These are phyloP conservation scores for Drosophila eugracilis DNA, from an alignment of 1,140 invertebrate species.

Conservation along the genomic window DNA sequence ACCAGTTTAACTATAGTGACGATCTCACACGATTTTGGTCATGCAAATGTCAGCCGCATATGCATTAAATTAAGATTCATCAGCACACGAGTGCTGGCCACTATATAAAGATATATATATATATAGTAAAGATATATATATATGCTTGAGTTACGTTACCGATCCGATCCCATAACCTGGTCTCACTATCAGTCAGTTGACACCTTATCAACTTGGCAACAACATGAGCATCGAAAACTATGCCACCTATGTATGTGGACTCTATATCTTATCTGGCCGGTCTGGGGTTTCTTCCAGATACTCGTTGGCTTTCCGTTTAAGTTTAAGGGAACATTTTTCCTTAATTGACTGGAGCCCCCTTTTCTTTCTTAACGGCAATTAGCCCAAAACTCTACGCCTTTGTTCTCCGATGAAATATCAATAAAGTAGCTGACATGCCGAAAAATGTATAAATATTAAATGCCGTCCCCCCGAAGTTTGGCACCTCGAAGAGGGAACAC, in stretches of 20 bases:
- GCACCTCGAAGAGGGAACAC: constrained; percentile 18
- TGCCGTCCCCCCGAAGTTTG: not conserved
- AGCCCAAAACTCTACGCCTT: constrained; percentile 14
- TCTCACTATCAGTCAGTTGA: constrained; percentile 37
- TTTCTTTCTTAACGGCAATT: constrained; percentile 19
- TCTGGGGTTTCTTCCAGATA: constrained; percentile 31
- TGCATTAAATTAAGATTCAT: constrained; percentile 79
- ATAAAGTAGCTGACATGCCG: constrained; percentile 37
- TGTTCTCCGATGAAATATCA: constrained; percentile 36
- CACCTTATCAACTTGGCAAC: constrained; percentile 54
- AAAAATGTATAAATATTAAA: constrained; percentile 35
- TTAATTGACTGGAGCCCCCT: constrained; percentile 31
- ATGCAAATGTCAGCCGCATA: constrained; percentile 74
- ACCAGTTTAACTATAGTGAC: constrained; percentile 29
- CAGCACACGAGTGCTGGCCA: constrained; percentile 29
- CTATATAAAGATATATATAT: not conserved
- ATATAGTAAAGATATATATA: not conserved
- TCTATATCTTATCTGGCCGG: constrained; percentile 68
- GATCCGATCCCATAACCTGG: constrained; percentile 12
- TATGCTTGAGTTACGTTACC: not conserved
- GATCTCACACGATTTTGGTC: constrained; percentile 54
- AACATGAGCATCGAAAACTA: constrained; percentile 48
- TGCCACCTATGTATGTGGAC: constrained; percentile 37
- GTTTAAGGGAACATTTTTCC: constrained; percentile 21
- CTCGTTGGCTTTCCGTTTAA: constrained; percentile 14